Conservation (phyloP, 2,113 vertebrate species). For the Nycticorax nycticorax region DNA sequence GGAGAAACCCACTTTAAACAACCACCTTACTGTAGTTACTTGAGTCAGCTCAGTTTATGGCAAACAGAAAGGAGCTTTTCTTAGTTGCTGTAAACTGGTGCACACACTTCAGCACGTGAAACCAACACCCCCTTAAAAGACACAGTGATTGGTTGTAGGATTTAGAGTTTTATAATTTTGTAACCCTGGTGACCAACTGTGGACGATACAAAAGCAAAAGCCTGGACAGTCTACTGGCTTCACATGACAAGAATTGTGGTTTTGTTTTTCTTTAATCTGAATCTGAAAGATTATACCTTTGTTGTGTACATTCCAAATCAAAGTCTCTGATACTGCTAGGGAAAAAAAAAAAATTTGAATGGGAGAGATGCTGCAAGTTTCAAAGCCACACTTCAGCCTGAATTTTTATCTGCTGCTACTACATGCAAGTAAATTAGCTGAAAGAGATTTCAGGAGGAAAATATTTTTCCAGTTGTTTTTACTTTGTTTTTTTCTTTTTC, state of each 20-base stretch:
- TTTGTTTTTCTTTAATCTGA: slow-evolving; percentile 48
- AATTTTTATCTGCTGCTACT: slow-evolving; percentile 1
- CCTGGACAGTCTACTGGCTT: background rate
- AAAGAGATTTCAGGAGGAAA: background rate
- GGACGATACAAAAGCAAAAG: slow-evolving; percentile 54
- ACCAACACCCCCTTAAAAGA: slow-evolving; percentile 53
- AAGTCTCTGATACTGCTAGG: background rate
- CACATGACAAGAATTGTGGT: background rate
- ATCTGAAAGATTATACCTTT: slow-evolving; percentile 15
- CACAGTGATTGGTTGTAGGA: slow-evolving; percentile 45
- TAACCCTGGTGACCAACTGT: slow-evolving; percentile 52
- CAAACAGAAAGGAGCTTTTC: slow-evolving; percentile 74
- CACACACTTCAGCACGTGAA: slow-evolving; percentile 57
- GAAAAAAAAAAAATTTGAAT: background rate
- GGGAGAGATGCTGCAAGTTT: background rate
- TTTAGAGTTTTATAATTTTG: slow-evolving; percentile 55
- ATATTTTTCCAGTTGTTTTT: background rate
- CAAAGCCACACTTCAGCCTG: background rate
- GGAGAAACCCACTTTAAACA: slow-evolving; percentile 66
- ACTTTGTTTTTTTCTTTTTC: background rate
- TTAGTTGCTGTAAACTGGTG: slow-evolving; percentile 48
- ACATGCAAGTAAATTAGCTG: background rate
- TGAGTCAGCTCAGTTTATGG: slow-evolving; percentile 72
- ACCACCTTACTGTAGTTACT: slow-evolving; percentile 73
- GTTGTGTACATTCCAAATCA: slow-evolving; percentile 9